phyloP scores from a whole-genome alignment of 2,113 vertebrate genomes.

The Reinhardtius hippoglossoides region DNA sequence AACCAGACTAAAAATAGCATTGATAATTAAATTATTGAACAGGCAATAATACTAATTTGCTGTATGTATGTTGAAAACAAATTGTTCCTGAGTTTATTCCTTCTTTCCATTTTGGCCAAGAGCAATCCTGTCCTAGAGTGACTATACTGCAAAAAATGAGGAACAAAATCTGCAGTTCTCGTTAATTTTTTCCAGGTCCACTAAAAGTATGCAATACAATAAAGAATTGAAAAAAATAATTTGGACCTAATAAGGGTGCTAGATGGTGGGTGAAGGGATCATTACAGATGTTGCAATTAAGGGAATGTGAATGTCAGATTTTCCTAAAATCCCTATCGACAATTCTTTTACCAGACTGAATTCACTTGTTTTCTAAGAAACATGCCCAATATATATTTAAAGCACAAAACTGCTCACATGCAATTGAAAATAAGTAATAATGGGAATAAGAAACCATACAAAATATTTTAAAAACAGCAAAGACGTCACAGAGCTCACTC shows the following conservation, averaged over 20 bases:
- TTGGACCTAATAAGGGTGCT: too few relatives aligned
- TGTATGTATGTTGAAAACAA: neutral
- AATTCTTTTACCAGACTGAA: too few relatives aligned
- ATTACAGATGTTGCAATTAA: neutral
- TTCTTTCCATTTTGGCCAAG: neutral
- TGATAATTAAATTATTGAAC: neutral
- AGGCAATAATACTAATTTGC: neutral
- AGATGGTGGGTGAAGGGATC: too few relatives aligned
- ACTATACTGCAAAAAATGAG: neutral
- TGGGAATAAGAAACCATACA: neutral
- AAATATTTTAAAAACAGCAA: constrained; percentile 2
- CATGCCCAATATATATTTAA: constrained; percentile 5
- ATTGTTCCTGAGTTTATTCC: too few relatives aligned
- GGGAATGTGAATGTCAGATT: neutral
- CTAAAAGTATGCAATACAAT: neutral
- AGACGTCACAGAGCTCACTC: constrained; percentile 41
- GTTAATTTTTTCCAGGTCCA: neutral
- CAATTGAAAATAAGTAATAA: constrained; percentile 11
- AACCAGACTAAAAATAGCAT: neutral
- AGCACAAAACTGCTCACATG: constrained; percentile 30
- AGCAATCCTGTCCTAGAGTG: neutral
- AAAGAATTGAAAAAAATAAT: neutral
- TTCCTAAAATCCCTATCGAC: too few relatives aligned
- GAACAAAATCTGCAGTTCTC: neutral
- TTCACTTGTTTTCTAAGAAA: constrained; percentile 27